Evolutionary conservation across 2,797 vertebrate species (phyloP), one percentile per base, ranked within the genome.

Genomic region (Hoplostethus mediterraneus): DNA sequence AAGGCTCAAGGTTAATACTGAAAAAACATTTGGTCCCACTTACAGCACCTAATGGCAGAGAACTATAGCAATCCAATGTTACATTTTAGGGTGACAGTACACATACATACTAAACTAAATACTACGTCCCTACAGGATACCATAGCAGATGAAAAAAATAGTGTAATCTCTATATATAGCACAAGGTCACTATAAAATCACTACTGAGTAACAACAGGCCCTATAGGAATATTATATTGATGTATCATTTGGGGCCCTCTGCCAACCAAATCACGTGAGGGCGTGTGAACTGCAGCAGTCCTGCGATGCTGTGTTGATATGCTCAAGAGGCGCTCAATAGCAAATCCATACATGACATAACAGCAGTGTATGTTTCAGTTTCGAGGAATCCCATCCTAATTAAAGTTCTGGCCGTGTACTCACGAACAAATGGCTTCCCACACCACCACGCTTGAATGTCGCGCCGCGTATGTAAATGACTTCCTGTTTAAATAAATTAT

Each of bases 401-500:
- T 1, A 14, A 12, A 55, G 25, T 54, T 66, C 40, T 14, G 42
- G 36, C 31, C 21, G 6, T 62, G 62, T 88, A 92, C 92, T 93
- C 84, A 93, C 90, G 11, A 65, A 52, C 49, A 42, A 54, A 48
- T 30, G 52, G 2, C 68, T 49, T 60, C 59, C 38, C 31, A 3
- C 63, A 12, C 44, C 53, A 45, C 44, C 83, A 87, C 75, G 81
- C 63, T 87, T 67, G 25, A 89, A 80, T 74, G 63, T 69, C 69
- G 81, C 86, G 82, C 82, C 33, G 36, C 48, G 14, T 55, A 80
- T 54, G 81, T 25, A 78, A 85, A 82, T 68, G 0, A 89, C 84
- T 90, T 93, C 91, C 90, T 83, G 87, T 61, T 92, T 89, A 90
- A 90, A 81, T 87, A 42, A 87, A 79, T 70, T 36, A 71, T 11